These are phyloP conservation scores for Bothrops alternatus DNA, from an alignment of 2,797 vertebrate species.

Conservation along the genomic window DNA sequence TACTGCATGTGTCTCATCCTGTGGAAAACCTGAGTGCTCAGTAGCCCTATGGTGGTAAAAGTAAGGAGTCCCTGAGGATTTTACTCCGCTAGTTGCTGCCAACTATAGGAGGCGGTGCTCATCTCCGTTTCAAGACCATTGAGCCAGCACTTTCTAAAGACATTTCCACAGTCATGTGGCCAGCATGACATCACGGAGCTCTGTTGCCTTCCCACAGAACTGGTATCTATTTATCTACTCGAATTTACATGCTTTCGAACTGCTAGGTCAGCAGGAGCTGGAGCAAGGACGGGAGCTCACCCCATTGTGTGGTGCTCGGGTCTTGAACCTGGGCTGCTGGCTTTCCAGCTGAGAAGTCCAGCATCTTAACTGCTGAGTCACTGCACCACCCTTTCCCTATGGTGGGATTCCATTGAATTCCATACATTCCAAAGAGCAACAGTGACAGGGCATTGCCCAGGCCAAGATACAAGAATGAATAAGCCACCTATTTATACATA, in stretches of 20 bases:
- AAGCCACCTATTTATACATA: slow-evolving; percentile 71
- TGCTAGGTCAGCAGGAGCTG: neutral
- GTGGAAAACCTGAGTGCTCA: neutral
- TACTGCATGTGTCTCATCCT: neutral
- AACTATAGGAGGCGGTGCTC: neutral
- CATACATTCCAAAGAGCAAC: neutral
- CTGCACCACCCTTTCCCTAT: neutral
- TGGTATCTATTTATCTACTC: neutral
- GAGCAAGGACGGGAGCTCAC: neutral
- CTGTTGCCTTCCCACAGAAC: neutral
- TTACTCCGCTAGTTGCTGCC: neutral
- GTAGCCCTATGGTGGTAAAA: neutral
- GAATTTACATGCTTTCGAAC: neutral
- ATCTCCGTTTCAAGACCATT: neutral
- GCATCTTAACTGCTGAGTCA: neutral
- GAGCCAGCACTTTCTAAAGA: neutral
- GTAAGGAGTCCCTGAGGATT: neutral
- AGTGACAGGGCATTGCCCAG: neutral
- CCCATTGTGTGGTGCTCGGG: neutral
- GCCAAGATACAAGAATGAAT: slow-evolving; percentile 17
- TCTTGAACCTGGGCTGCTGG: neutral
- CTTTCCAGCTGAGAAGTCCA: neutral
- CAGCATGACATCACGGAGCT: neutral
- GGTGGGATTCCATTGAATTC: neutral
- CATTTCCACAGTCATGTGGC: neutral